Evolutionary conservation across 2,797 vertebrate species (phyloP), one percentile per base, ranked within the genome.

Genomic region (Poeciliopsis presidionis): DNA sequence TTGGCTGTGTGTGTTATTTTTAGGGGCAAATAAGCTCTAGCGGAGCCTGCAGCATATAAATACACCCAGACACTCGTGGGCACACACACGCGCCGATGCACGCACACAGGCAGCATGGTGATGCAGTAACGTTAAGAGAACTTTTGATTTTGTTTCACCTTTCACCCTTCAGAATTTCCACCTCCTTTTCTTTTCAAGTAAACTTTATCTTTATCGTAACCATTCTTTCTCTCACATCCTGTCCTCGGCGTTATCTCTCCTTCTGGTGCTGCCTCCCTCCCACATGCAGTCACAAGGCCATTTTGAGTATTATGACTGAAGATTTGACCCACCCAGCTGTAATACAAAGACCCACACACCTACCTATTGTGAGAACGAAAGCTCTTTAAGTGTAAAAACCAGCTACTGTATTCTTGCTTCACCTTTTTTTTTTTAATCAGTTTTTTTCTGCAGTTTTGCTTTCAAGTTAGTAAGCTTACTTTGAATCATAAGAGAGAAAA

Each of bases 21-120:
- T 91, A 93, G 89, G 89, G 90, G 90, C 84, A 90, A 94, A 93
- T 93, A 82, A 93, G 93, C 91, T 94, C 90, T 82, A 85, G 86
- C 92, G 91, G 91, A 93, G 93, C 89, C 90, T 92, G 91, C 81
- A 88, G 91, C 87, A 90, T 94, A 93, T 93, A 94, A 95, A 95
- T 91, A 93, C 85, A 90, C 86, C 65, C 80, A 86, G 75, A 87
- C 89, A 89, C 84, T 81, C 79, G 4, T 82, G 75, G 65, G 74
- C 76, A 81, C 53, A 79, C 30, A 18, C 81, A 79, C 80, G 79
- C 1, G n/a, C 25, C 39, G 7, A 28, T 25, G 11, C 53, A n/a
- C 81, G 84, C 84, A 82, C 63, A 39, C 36, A 41, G 20, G 18
- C 36, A 67, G 36, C 76, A 72, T 73, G 76, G 73, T 76, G 67